phyloP scores from a whole-genome alignment of 1,140 invertebrate species.

The Camponotus floridanus region DNA sequence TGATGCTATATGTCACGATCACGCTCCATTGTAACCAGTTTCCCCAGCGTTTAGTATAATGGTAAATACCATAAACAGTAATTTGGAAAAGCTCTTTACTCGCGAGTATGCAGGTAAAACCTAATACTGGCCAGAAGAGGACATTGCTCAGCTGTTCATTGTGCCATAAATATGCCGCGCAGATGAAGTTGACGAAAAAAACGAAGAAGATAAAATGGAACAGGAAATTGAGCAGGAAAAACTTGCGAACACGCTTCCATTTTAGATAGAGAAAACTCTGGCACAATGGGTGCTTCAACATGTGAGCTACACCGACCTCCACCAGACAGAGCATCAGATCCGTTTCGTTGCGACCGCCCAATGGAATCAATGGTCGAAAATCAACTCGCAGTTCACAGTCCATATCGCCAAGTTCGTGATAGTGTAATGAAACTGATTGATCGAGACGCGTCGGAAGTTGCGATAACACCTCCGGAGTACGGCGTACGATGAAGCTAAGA shows the following conservation, averaged over 20 bases:
- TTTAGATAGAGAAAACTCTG: conserved; percentile 87
- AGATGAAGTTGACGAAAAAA: conserved; percentile 87
- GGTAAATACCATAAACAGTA: conserved; percentile 87
- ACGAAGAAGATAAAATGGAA: too few species aligned
- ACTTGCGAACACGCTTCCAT: too few species aligned
- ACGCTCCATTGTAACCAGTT: conserved; percentile 94
- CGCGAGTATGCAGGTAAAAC: too few species aligned
- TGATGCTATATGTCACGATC: conserved; percentile 90
- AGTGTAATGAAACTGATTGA: too few species aligned
- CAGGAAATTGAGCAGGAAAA: too few species aligned
- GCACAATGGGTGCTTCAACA: conserved; percentile 93
- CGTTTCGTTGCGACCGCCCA: too few species aligned
- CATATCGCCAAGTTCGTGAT: too few species aligned
- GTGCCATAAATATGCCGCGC: conserved; percentile 86
- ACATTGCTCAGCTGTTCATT: conserved; percentile 87
- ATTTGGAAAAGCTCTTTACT: too few species aligned
- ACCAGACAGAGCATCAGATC: conserved; percentile 60
- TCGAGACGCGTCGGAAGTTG: too few species aligned
- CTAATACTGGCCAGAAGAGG: conserved; percentile 83
- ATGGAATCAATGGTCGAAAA: too few species aligned
- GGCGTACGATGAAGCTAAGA: conserved; percentile 92
- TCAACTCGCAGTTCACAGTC: too few species aligned
- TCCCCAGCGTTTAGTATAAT: conserved; percentile 92
- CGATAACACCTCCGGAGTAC: conserved; percentile 91
- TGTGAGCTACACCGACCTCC: conserved; percentile 86